Percentiles rank a stretch among this genome's conserved stretches.
Conservation (phyloP, 1,140 invertebrate species). For the Drosophila arawakana region DNA sequence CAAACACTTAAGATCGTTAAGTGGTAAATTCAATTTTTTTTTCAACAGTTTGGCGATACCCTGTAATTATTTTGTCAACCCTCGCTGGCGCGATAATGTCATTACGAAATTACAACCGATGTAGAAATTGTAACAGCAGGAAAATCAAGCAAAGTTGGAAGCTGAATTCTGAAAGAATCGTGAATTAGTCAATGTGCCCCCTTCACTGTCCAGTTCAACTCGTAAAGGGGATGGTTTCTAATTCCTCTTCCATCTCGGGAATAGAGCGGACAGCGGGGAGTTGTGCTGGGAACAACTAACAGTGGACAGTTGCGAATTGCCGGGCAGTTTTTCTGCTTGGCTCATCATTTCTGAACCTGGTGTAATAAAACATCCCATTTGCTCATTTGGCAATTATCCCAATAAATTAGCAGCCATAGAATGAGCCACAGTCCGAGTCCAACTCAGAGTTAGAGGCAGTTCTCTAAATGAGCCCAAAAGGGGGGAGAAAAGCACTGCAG, state of each 20-base stretch:
- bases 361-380: constrained; percentile 78
- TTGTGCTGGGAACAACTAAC: not conserved
- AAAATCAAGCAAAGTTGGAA: not conserved
- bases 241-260: not conserved
- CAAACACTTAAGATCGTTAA: constrained; percentile 28
- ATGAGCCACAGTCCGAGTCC: constrained; percentile 41
- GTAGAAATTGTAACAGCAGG: constrained; percentile 1
- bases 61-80: constrained; percentile 8
- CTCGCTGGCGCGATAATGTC: constrained; percentile 55
- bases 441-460: not conserved
- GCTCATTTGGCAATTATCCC: constrained; percentile 78
- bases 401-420: constrained; percentile 75
- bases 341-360: constrained; percentile 59
- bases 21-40: constrained; percentile 64
- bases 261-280: not conserved
- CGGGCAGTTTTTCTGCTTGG: constrained; percentile 55
- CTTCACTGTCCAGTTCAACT: constrained; percentile 5
- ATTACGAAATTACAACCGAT: constrained; percentile 68
- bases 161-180: not conserved
- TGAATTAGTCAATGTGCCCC: constrained; percentile 44
- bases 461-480: constrained; percentile 9
- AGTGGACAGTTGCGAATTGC: constrained; percentile 29
- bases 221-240: constrained; percentile 31
- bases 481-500: not conserved
- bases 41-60: constrained; percentile 6